phyloP scores from a whole-genome alignment of 2,113 vertebrate genomes.

The Malaclemys terrapin region DNA sequence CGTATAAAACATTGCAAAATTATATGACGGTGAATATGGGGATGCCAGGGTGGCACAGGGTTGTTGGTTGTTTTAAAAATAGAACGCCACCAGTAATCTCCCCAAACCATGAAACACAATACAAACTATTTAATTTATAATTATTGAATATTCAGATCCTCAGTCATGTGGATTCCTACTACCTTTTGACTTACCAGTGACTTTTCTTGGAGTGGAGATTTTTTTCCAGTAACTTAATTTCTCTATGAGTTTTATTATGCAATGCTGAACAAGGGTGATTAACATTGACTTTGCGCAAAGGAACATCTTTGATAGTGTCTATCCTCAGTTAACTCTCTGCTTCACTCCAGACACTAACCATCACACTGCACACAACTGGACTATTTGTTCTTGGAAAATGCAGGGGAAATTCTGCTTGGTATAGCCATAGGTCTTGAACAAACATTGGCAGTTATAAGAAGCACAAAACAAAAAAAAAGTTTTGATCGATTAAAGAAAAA shows the following conservation, averaged over 20 bases:
- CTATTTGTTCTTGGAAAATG: constrained; percentile 3
- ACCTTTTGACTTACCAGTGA: background rate
- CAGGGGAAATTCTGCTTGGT: background rate
- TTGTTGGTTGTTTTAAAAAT: constrained; percentile 21
- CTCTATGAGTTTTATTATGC: background rate
- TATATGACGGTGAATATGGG: no score
- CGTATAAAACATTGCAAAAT: no score
- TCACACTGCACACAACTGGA: background rate
- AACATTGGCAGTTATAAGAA: background rate
- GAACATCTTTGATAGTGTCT: background rate
- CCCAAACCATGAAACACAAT: background rate
- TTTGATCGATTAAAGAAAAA: background rate
- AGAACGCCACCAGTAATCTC: background rate
- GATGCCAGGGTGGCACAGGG: no score
- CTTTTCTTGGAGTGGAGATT: background rate
- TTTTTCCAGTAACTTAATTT: background rate
- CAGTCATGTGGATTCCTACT: background rate
- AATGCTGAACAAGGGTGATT: background rate
- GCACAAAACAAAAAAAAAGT: background rate
- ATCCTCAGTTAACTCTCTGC: background rate
- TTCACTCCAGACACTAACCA: background rate
- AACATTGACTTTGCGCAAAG: constrained; percentile 1
- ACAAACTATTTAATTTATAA: constrained; percentile 1
- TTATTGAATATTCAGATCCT: constrained; percentile 5
- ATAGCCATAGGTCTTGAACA: background rate